Evolutionary conservation across 1,140 invertebrate genomes (phyloP).

Genomic region (Bombus superbus): DNA sequence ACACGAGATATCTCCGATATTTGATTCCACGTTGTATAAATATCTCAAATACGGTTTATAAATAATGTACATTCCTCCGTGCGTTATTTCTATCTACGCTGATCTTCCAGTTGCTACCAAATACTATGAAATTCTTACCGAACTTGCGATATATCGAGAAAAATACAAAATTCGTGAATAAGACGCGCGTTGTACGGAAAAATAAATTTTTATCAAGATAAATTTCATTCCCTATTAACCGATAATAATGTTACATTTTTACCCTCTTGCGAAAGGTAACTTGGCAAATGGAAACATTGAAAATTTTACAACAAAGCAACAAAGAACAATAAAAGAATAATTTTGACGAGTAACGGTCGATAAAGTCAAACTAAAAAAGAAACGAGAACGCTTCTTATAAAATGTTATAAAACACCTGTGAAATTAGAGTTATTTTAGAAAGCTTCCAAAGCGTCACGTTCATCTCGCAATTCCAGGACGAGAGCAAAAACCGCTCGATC

Average conservation of each 20-base stretch:
- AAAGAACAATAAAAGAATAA: too few species aligned
- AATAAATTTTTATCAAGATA: background rate
- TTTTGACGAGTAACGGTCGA: too few species aligned
- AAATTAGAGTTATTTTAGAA: background rate
- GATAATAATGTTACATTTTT: too few species aligned
- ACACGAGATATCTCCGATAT: background rate
- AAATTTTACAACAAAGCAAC: too few species aligned
- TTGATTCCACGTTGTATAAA: background rate
- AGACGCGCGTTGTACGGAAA: background rate
- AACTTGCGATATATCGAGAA: background rate
- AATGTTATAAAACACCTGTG: background rate
- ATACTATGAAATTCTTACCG: background rate
- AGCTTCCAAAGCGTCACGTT: rapidly evolving
- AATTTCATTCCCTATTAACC: too few species aligned
- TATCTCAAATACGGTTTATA: background rate
- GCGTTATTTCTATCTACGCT: background rate
- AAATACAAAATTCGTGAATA: background rate
- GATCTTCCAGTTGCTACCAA: background rate
- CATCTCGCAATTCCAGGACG: background rate
- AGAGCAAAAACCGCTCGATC: rapidly evolving
- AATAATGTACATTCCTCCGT: background rate
- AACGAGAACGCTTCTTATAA: too few species aligned
- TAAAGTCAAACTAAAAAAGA: background rate
- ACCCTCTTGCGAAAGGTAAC: too few species aligned
- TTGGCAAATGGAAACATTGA: too few species aligned